Evolutionary conservation across 23 tunicate species (phyloP), one percentile per base, ranked within the genome.

Genomic region (Ascidia mentula): DNA sequence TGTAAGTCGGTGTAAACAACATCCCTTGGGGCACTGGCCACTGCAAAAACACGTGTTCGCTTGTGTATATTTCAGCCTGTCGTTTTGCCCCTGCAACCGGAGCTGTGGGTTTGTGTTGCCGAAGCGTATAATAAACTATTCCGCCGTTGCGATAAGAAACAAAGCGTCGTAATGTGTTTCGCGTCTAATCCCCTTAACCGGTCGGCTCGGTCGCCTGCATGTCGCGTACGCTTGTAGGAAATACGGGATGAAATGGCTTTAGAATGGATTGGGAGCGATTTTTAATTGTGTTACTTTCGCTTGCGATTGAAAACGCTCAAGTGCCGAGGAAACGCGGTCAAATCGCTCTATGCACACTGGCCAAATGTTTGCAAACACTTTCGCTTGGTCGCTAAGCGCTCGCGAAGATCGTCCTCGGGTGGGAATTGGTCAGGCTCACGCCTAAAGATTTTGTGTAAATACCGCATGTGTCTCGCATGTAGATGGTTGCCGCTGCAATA

Each of bases 221-320:
- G 65, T 6, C 65, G 65, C 65, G 65, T 9, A 53, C n/a, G n/a
- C 65, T 53, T 53, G 65, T 53, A 53, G 65, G 65, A 53, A 53
- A 53, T 53, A 28, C 65, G 65, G 65, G 65, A 53, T 53, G 24
- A 53, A 53, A 53, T 53, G 65, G 65, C 65, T 53, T n/a, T 53
- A 53, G 24, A 53, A 9, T 53, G 65, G 65, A 53, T 53, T 53
- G 65, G 13, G 65, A 53, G 13, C 65, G 65, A 53, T 53, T 53
- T 53, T 53, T 53, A 53, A 53, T 53, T 53, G 65, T 53, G 65
- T 53, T 53, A 53, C 65, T 53, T 53, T 53, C 65, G 12, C 24
- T 53, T 26, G 28, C 13, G 65, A 53, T 53, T 53, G 65, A 53
- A 53, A 53, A 53, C 65, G 65, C 65, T 53, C 24, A 53, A 53